Evolutionary conservation across 1,140 invertebrate species (phyloP), one percentile per base, ranked within the genome.

Genomic region (Drosophila rhopaloa): DNA sequence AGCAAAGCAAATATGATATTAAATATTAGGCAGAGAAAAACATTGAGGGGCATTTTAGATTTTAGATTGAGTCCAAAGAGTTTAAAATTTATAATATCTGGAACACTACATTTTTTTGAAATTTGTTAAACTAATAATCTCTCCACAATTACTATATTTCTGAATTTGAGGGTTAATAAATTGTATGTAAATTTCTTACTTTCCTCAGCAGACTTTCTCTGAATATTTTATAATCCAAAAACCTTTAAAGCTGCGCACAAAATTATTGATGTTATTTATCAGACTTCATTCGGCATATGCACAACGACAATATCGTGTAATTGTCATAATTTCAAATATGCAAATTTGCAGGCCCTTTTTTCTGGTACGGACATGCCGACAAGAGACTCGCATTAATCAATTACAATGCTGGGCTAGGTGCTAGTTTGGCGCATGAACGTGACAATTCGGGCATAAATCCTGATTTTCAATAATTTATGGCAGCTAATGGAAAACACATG

Each of bases 381-480:
- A 63, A 46, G 66, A 54, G 66, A 81, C 63, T 85, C 55, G 14
- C 81, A 85, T 84, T 85, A 84, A 84, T 84, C 81, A 84, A 80
- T 68, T 55, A 60, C 53, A 71, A 37, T 48, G 19, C 47, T 37
- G 46, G 62, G 7, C 43, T 62, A 68, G 71, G 51, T 83, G 81
- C 38, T 73, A 56, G 59, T 50, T 79, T 55, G 56, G 44, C 57
- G 60, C 54, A 62, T 83, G 76, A 70, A 70, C 53, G 70, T 88
- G 83, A 86, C 83, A 88, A 86, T 79, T 77, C 41, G 67, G 40
- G 79, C 84, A 89, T 88, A 79, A 88, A 86, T 89, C 70, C 73
- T 77, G 62, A 83, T 88, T 68, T 81, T 82, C 83, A 59, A 88
- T 88, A 88, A 86, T 79, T 86, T 89, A 88, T 86, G 83, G 55